A percentile compares a stretch with the other conserved stretches of the same genome.
Evolutionary conservation across 53 echinoderm and acorn worm species (phyloP).

Genomic region (Holothuria leucospilota): DNA sequence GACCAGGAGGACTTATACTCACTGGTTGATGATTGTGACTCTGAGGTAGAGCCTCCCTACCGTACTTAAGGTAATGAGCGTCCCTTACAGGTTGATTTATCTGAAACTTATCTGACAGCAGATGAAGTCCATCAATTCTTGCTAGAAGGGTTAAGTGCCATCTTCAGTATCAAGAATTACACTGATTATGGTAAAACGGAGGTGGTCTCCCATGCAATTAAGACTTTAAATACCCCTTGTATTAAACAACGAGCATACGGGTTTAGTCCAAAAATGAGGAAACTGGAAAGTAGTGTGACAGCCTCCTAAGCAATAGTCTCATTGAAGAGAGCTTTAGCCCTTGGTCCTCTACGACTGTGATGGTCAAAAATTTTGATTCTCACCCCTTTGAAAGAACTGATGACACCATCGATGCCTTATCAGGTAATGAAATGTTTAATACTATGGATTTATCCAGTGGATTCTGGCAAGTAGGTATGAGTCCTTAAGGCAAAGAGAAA

Average conservation of each 20-base stretch:
- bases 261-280: constrained; percentile 52
- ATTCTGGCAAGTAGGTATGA: constrained; percentile 76
- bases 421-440: constrained; percentile 62
- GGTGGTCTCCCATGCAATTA: not conserved
- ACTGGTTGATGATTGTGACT: not conserved
- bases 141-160: constrained; percentile 21
- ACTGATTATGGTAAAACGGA: constrained; percentile 18
- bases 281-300: constrained; percentile 57
- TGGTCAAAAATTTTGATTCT: constrained; percentile 52
- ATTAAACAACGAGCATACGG: constrained; percentile 61
- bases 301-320: constrained; percentile 35
- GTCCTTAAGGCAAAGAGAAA: constrained; percentile 64
- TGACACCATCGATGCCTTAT: constrained; percentile 77
- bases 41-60: not conserved
- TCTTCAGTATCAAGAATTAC: not conserved
- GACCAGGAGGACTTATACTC: not conserved
- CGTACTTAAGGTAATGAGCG: not conserved
- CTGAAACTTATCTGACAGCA: constrained; percentile 34
- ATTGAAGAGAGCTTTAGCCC: no score
- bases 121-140: constrained; percentile 32
- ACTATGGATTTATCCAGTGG: no score
- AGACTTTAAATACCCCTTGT: constrained; percentile 1
- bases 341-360: constrained; percentile 42
- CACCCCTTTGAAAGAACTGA: constrained; percentile 77
- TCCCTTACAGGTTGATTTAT: constrained; percentile 26